These are phyloP conservation scores for Tragulus kanchil DNA, from an alignment of 2,113 vertebrate genomes.

Conservation along the genomic window DNA sequence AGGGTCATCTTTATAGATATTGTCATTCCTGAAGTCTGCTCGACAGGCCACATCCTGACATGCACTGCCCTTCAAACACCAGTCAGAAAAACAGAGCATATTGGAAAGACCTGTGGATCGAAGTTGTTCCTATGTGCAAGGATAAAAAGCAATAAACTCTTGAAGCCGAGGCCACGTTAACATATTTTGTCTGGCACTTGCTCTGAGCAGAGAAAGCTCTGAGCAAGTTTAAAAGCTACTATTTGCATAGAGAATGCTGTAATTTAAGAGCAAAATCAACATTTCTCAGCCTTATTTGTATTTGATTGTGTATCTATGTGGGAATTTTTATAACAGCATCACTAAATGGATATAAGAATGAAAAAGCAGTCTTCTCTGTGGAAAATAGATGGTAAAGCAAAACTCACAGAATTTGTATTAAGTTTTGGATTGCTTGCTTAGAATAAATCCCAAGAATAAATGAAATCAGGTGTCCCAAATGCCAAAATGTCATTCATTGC, in stretches of 20 bases:
- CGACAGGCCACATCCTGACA: background rate
- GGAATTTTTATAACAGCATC: constrained; percentile 54
- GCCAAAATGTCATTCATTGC: background rate
- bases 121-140: background rate
- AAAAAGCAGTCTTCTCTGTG: constrained; percentile 40
- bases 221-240: constrained; percentile 42
- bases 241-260: constrained; percentile 50
- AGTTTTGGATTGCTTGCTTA: constrained; percentile 50
- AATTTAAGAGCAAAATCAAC: constrained; percentile 60
- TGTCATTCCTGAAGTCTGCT: background rate
- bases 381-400: constrained; percentile 58
- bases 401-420: constrained; percentile 17
- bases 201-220: constrained; percentile 24
- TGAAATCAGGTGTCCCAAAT: constrained; percentile 20
- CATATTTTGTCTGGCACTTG: background rate
- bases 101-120: background rate
- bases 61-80: background rate
- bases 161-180: background rate
- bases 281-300: constrained; percentile 57
- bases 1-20: background rate
- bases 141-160: constrained; percentile 7
- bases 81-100: background rate
- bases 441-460: constrained; percentile 32
- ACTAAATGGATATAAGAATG: background rate
- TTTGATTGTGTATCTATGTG: constrained; percentile 52